Evolutionary conservation across 2,888 invertebrate genomes (phyloP).

Genomic region (Polydrusus tereticollis): DNA sequence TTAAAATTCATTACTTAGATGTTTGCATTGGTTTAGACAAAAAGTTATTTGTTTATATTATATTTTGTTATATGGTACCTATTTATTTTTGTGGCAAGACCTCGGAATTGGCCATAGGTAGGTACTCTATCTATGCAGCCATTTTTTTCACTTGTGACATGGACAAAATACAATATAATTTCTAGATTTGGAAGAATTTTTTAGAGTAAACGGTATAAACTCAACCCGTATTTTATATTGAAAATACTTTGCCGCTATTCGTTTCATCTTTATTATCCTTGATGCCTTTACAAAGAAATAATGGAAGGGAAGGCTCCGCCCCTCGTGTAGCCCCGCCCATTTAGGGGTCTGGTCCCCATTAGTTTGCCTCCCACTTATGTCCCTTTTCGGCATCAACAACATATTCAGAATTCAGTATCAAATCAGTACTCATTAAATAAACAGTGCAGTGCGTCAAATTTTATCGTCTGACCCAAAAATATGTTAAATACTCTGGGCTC

Average conservation of each 20-base stretch:
- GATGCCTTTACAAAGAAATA: constrained; percentile 46
- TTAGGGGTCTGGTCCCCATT: constrained; percentile 61
- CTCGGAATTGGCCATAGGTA: no score
- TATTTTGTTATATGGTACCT: no score
- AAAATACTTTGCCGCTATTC: constrained; percentile 45
- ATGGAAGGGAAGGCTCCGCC: constrained; percentile 43
- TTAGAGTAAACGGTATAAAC: constrained; percentile 28
- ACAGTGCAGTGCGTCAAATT: constrained; percentile 67
- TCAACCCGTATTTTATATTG: constrained; percentile 41
- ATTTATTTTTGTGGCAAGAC: no score
- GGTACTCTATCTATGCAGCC: no score
- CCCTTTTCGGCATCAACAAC: constrained; percentile 63
- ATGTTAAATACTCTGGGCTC: constrained; percentile 67
- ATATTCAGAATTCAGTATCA: constrained; percentile 69
- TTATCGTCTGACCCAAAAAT: constrained; percentile 52
- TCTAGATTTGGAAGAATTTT: constrained; percentile 11
- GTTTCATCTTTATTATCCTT: constrained; percentile 48
- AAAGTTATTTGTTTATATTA: no score
- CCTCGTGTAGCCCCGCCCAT: constrained; percentile 56
- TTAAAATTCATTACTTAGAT: no score
- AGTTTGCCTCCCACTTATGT: constrained; percentile 63
- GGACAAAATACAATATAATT: constrained; percentile 1
- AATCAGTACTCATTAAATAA: constrained; percentile 70
- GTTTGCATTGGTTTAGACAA: no score
- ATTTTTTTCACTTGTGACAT: background rate